These are phyloP conservation scores for Camelus bactrianus DNA, from an alignment of 2,113 vertebrate genomes.

Conservation along the genomic window DNA sequence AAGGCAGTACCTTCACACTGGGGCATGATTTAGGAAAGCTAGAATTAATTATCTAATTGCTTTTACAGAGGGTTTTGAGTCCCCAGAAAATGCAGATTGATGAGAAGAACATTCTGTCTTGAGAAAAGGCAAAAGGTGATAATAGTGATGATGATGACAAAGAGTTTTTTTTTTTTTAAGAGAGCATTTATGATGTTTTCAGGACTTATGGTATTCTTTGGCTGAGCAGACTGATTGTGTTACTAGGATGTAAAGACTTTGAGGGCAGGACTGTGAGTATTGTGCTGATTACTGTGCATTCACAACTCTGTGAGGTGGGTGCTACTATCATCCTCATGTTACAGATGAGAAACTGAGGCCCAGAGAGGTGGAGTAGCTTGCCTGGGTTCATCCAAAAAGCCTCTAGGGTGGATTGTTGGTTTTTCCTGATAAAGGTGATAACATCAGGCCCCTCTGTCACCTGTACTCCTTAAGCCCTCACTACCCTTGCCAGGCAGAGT, in stretches of 20 bases:
- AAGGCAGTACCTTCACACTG: neutral
- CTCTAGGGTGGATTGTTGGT: neutral
- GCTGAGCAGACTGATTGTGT: neutral
- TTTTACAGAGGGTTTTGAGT: neutral
- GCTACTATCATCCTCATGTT: neutral
- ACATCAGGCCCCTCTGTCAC: neutral
- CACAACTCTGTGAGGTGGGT: neutral
- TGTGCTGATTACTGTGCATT: neutral
- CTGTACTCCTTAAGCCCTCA: no score
- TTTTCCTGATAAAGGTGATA: neutral
- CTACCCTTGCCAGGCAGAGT: neutral
- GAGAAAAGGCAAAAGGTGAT: neutral
- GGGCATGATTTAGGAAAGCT: neutral
- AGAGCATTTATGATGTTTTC: neutral
- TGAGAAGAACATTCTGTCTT: neutral
- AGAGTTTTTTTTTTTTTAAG: neutral
- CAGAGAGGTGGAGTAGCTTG: neutral
- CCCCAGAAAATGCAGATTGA: neutral
- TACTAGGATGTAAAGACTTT: neutral
- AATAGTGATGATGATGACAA: neutral
- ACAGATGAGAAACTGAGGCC: neutral
- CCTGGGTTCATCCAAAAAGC: neutral
- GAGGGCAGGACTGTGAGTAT: no score
- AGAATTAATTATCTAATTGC: neutral
- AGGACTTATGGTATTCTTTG: neutral